phyloP scores from a whole-genome alignment of 2,797 vertebrate species.

The Sorex maritimensis region DNA sequence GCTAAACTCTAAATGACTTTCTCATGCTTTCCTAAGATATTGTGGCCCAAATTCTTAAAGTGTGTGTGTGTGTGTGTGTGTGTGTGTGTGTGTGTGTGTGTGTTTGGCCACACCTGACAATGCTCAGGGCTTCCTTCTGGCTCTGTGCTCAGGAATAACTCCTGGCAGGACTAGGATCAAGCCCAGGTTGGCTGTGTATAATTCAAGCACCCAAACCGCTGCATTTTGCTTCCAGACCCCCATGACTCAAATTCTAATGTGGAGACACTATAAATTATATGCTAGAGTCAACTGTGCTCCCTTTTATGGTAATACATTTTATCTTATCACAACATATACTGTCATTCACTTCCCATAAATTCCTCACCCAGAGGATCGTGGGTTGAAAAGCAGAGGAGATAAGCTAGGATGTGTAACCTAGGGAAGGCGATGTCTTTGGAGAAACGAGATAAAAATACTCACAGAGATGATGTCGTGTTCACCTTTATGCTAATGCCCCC shows the following conservation, averaged over 20 bases:
- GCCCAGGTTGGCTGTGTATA: no score
- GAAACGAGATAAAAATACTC: conserved; percentile 27
- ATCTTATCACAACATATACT: background rate
- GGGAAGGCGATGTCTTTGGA: background rate
- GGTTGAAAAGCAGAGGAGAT: background rate
- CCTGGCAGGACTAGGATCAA: no score
- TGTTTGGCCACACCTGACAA: no score
- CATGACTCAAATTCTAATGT: background rate
- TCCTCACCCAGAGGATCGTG: no score
- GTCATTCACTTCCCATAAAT: background rate
- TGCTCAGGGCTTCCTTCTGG: no score
- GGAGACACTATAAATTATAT: background rate
- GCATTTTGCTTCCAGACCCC: no score
- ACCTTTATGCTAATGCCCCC: conserved; percentile 15
- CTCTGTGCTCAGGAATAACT: no score
- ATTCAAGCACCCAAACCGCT: no score
- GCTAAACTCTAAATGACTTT: background rate
- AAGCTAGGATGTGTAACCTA: background rate
- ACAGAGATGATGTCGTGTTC: background rate
- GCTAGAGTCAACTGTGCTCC: background rate
- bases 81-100: no score
- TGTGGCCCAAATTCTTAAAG: no score
- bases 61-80: no score
- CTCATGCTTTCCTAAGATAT: background rate
- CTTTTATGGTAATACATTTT: no score